Conservation (phyloP, 2,113 vertebrate genomes). For the mouse (Mus musculus) region GRCm39 chr4:77994501-77995000, state of each 20-base stretch:
- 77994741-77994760: not conserved
- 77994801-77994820: accelerated
- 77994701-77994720: not conserved
- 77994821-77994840: not conserved
- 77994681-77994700: not conserved
- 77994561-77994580: not conserved
- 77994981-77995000: not conserved
- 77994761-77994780: not conserved
- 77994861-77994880: not conserved
- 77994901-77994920: not conserved
- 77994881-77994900: not conserved
- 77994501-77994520: not conserved
- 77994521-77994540: not conserved
- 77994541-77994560: not conserved
- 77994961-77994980: not conserved
- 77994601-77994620: too few relatives aligned
- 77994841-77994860: not conserved
- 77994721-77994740: not conserved
- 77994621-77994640: not conserved
- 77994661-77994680: not conserved
- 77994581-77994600: not conserved
- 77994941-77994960: not conserved
- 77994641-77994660: not conserved
- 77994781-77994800: not conserved
- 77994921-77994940: not conserved